Conservation (phyloP, 2,113 vertebrate species). For the Sphaerodactylus townsendi region DNA sequence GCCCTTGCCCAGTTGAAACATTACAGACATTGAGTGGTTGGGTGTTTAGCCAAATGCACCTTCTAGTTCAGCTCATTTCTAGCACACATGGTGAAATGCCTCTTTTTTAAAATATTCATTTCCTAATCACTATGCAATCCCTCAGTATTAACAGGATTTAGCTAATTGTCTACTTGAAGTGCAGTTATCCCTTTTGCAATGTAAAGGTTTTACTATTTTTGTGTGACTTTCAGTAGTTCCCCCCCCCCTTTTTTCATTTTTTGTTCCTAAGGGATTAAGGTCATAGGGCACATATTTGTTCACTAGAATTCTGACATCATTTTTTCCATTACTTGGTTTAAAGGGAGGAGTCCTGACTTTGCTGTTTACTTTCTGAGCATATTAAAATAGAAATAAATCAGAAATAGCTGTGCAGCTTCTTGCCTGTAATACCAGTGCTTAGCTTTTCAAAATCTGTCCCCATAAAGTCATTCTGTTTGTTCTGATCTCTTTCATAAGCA, state of each 20-base stretch:
- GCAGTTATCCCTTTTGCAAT: constrained; percentile 49
- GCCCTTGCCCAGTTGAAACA: background rate
- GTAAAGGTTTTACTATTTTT: constrained; percentile 80
- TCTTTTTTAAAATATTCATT: background rate
- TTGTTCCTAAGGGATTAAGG: constrained; percentile 69
- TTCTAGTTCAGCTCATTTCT: background rate
- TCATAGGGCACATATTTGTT: constrained; percentile 85
- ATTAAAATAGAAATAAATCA: background rate
- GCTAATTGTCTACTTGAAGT: constrained; percentile 48
- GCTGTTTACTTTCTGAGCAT: constrained; percentile 58
- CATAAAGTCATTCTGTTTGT: background rate
- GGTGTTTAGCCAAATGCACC: background rate
- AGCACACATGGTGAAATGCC: accelerated
- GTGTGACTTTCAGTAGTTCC: constrained; percentile 70
- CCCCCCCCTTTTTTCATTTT: background rate
- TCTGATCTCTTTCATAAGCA: background rate
- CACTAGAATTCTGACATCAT: constrained; percentile 83
- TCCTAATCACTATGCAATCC: constrained; percentile 2
- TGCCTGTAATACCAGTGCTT: background rate
- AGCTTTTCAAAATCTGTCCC: background rate
- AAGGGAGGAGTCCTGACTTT: constrained; percentile 71
- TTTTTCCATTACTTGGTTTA: constrained; percentile 85
- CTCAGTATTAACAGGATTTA: constrained; percentile 26
- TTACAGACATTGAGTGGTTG: background rate
- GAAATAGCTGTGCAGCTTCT: accelerated